Conservation (phyloP, 2,797 vertebrate genomes). For the Pachyuromys duprasi region DNA sequence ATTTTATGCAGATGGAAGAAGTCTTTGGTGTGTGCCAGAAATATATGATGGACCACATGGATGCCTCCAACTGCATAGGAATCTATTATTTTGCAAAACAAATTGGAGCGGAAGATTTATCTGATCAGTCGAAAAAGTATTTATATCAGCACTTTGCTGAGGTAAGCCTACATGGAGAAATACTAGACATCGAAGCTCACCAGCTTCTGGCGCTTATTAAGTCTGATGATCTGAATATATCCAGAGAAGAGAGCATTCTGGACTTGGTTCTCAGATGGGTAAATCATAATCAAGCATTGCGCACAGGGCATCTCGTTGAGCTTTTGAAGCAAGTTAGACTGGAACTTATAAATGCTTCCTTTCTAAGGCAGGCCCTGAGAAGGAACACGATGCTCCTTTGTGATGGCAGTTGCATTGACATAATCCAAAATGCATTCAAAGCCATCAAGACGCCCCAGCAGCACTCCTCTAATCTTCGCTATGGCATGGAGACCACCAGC, state of each 20-base stretch:
- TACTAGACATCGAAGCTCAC: conserved; percentile 94
- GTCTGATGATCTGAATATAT: conserved; percentile 97
- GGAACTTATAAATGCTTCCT: conserved; percentile 92
- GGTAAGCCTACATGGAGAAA: conserved; percentile 95
- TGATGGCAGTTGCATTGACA: conserved; percentile 92
- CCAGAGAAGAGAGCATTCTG: conserved; percentile 95
- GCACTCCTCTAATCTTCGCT: conserved; percentile 92
- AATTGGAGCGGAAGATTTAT: conserved; percentile 95
- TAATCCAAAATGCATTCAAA: conserved; percentile 93
- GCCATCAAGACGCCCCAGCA: conserved; percentile 88
- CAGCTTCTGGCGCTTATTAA: conserved; percentile 93
- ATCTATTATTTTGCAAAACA: conserved; percentile 96
- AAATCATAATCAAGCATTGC: conserved; percentile 88
- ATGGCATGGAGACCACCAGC: conserved; percentile 98
- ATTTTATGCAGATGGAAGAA: conserved; percentile 97
- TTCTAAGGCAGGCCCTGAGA: conserved; percentile 91
- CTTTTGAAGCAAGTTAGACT: conserved; percentile 95
- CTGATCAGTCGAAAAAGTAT: conserved; percentile 92
- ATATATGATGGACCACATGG: conserved; percentile 98
- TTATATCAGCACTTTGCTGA: conserved; percentile 95
- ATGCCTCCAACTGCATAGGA: conserved; percentile 96
- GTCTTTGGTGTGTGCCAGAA: conserved; percentile 92
- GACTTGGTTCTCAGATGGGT: conserved; percentile 97
- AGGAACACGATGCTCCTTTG: conserved; percentile 94
- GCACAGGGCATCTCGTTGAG: conserved; percentile 91